Evolutionary conservation across 2,888 invertebrate genomes (phyloP), one percentile per base, ranked within the genome.

Genomic region (Adela reaumurella): DNA sequence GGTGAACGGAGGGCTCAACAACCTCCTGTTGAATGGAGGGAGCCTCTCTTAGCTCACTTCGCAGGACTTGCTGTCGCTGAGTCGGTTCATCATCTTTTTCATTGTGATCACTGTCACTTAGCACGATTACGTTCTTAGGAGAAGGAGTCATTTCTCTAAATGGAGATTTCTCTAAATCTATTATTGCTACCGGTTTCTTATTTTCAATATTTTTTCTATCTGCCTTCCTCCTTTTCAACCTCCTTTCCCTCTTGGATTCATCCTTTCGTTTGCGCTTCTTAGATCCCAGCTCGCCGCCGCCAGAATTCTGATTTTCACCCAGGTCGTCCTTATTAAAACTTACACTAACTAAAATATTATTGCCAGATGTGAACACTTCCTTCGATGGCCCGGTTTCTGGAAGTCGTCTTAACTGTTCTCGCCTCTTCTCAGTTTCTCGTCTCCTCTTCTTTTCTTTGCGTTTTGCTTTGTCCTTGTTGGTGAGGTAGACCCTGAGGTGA

Each of bases 331-430:
- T 90, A 64, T 90, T 89, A 70, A 94, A 95, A 68, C 92, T 94
- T 17, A 95, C 92, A 70, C 93, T 94, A 11, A 95, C 94, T 54
- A 95, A 83, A 60, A 95, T 94, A 65, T 94, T 94, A 69, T 94
- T 92, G 2, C 94, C 94, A 11, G 94, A 93, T 0, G 94, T 92
- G 65, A 93, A 94, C 2, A 95, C 92, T 71, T 94, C 94, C 66
- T 94, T 94, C 2, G 90, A 89, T 1, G 91, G 90, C 47, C 81
- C 83, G n/a, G 80, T 51, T 44, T 68, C 60, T 57, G 56, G 51
- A 51, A 56, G 50, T 60, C 61, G 51, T n/a, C 19, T 43, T 10
- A 17, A 11, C 58, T 57, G 57, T 72, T 80, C 54, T 73, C 80
- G 51, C 61, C 64, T 50, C 74, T 73, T 57, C 60, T 69, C 55